These are phyloP conservation scores for Acomys russatus DNA, from an alignment of 2,797 vertebrate species.

Conservation along the genomic window DNA sequence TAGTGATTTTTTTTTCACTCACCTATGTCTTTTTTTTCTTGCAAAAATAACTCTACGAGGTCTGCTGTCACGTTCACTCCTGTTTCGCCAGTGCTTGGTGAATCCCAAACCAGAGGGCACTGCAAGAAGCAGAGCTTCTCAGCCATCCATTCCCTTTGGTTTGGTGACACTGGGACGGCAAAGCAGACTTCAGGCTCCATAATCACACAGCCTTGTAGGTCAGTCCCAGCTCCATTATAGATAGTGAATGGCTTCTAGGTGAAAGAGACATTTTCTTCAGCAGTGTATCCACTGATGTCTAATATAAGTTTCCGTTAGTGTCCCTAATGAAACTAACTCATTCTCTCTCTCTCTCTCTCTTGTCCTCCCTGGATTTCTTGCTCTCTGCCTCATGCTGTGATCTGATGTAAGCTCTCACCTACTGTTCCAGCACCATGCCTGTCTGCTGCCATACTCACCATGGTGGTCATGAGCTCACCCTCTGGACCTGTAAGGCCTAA, in stretches of 20 bases:
- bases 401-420: not conserved
- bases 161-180: not conserved
- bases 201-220: not conserved
- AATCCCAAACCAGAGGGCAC: not conserved
- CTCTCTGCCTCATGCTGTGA: not conserved
- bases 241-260: not conserved
- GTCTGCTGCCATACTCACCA: not conserved
- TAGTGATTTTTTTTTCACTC: not conserved
- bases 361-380: not conserved
- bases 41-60: not conserved
- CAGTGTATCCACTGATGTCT: not conserved
- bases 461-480: not conserved
- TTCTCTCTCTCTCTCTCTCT: not conserved
- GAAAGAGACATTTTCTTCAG: not conserved
- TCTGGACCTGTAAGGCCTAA: not conserved
- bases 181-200: not conserved
- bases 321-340: not conserved
- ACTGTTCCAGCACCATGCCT: not conserved
- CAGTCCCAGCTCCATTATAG: not conserved
- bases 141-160: not conserved
- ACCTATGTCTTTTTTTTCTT: not conserved
- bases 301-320: not conserved
- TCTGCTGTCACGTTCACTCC: not conserved
- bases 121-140: not conserved
- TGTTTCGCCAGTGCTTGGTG: not conserved